A percentile compares a stretch with the other conserved stretches of the same genome.
Evolutionary conservation across 2,888 invertebrate genomes (phyloP).

Genomic region (Fissipunctia ypsillon): DNA sequence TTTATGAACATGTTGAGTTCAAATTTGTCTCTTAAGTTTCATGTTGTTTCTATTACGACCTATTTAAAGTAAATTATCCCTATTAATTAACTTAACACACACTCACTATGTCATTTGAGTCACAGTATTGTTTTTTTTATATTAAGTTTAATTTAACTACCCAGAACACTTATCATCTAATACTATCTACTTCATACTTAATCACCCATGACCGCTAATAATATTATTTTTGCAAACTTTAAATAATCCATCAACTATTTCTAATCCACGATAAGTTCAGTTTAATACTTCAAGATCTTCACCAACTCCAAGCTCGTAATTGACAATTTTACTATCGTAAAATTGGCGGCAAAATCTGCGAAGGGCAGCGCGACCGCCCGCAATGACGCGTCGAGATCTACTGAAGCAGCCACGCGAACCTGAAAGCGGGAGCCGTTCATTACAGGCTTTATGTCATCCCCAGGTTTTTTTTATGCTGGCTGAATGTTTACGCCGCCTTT

Average conservation of each 20-base stretch:
- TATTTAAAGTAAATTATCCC: not conserved
- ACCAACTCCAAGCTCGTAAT: constrained; percentile 11
- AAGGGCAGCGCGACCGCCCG: constrained; percentile 63
- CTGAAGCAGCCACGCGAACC: constrained; percentile 62
- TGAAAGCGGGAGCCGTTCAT: constrained; percentile 38
- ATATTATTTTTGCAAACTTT: not conserved
- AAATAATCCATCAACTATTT: not conserved
- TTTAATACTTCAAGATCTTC: constrained; percentile 3
- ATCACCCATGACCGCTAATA: not conserved
- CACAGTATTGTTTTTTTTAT: constrained; percentile 9
- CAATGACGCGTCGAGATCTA: constrained; percentile 57
- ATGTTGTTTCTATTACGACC: not conserved
- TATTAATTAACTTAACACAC: not conserved
- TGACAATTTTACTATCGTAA: constrained; percentile 62
- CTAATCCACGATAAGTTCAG: not conserved
- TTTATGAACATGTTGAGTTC: constrained; percentile 36
- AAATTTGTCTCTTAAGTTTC: constrained; percentile 2
- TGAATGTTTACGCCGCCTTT: constrained; percentile 32
- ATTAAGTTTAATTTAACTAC: not conserved
- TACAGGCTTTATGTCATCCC: constrained; percentile 51
- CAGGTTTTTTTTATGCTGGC: constrained; percentile 35
- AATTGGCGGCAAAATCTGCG: constrained; percentile 75
- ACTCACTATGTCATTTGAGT: not conserved
- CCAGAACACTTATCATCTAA: not conserved
- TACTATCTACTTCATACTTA: not conserved